A percentile compares a stretch with the other conserved stretches of the same genome.
These are phyloP conservation scores for Criorhina ranunculi DNA, from an alignment of 2,888 invertebrate genomes.

Conservation along the genomic window DNA sequence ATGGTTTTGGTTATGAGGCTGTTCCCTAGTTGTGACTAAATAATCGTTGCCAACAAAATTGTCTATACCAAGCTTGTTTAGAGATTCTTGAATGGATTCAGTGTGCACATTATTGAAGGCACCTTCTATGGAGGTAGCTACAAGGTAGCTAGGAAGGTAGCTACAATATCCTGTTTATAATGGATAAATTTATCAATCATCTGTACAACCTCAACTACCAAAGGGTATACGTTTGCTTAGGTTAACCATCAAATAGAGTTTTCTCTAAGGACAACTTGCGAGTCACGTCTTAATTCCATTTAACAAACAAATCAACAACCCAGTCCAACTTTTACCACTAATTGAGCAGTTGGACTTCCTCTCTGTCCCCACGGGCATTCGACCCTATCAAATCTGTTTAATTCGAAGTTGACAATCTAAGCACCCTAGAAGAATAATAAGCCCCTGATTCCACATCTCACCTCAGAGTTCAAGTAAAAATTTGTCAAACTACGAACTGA, in stretches of 20 bases:
- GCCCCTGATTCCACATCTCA: constrained; percentile 41
- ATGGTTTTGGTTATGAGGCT: too few relatives aligned
- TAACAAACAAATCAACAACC: constrained; percentile 6
- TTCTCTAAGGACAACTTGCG: constrained; percentile 7
- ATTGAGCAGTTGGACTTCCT: constrained; percentile 13
- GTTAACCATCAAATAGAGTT: constrained; percentile 11
- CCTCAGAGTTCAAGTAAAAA: constrained; percentile 20
- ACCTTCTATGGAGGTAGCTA: too few relatives aligned
- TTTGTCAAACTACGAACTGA: constrained; percentile 47
- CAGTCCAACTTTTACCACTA: constrained; percentile 5
- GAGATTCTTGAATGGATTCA: too few relatives aligned
- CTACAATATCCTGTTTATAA: too few relatives aligned
- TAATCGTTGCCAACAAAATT: too few relatives aligned
- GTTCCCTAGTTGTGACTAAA: too few relatives aligned
- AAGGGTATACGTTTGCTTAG: constrained; percentile 22
- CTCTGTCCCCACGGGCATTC: constrained; percentile 44
- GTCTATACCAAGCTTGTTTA: too few relatives aligned
- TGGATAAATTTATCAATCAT: too few relatives aligned
- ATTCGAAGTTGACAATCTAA: constrained; percentile 48
- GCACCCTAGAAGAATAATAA: constrained; percentile 53
- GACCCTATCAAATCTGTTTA: constrained; percentile 51
- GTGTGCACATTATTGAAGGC: too few relatives aligned
- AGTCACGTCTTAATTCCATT: too few relatives aligned
- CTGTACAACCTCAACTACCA: too few relatives aligned
- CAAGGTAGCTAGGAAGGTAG: too few relatives aligned